These are phyloP conservation scores for Pogonognathellus flavescens DNA, from an alignment of 1,140 invertebrate species.

Conservation along the genomic window DNA sequence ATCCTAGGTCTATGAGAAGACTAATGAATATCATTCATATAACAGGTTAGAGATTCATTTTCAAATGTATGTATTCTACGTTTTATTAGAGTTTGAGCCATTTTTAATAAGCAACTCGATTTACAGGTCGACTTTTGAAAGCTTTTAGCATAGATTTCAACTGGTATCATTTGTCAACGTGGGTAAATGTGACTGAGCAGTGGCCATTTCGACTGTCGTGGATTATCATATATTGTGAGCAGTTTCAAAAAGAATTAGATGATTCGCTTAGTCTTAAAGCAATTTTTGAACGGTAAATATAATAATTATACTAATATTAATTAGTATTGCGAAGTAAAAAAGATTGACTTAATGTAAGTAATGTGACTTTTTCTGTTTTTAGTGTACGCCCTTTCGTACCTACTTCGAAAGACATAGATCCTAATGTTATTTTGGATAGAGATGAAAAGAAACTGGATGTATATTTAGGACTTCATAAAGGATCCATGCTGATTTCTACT, in stretches of 20 bases:
- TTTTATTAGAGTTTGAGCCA: background rate
- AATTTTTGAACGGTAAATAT: constrained; percentile 89
- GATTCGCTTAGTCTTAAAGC: constrained; percentile 87
- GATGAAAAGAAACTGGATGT: constrained; percentile 95
- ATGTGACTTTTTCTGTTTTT: constrained; percentile 15
- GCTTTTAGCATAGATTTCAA: constrained; percentile 99
- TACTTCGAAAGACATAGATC: constrained; percentile 87
- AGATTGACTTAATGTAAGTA: background rate
- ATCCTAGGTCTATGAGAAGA: constrained; percentile 94
- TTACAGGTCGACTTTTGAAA: constrained; percentile 89
- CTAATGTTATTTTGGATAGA: constrained; percentile 89
- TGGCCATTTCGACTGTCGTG: constrained; percentile 98
- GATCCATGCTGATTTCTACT: constrained; percentile 84
- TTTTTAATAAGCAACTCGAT: constrained; percentile 39
- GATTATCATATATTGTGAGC: constrained; percentile 95
- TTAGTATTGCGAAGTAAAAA: background rate
- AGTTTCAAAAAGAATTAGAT: constrained; percentile 87
- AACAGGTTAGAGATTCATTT: constrained; percentile 77
- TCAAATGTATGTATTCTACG: background rate
- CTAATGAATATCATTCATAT: constrained; percentile 98
- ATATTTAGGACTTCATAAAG: constrained; percentile 89
- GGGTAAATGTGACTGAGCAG: constrained; percentile 98
- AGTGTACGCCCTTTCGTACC: constrained; percentile 86
- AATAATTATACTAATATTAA: background rate
- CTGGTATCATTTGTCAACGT: constrained; percentile 96